Percentiles rank a stretch among this genome's conserved stretches.
Conservation (phyloP, 1,140 invertebrate genomes). For the Cyclina sinensis region DNA sequence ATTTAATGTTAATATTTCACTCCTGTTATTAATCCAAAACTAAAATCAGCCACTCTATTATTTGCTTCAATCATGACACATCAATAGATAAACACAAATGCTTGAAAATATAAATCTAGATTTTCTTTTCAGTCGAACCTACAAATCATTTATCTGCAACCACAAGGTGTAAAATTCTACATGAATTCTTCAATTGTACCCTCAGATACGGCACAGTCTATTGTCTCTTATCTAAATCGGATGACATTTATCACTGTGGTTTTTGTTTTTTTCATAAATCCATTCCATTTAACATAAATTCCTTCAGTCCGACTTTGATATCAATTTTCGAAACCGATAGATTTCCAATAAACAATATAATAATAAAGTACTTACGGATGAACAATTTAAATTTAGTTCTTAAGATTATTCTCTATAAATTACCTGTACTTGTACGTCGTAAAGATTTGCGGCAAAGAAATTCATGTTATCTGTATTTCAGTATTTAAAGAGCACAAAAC, state of each 20-base stretch:
- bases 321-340: conserved; percentile 54
- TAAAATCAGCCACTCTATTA: conserved; percentile 29
- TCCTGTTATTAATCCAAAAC: background rate
- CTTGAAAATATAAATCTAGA: conserved; percentile 45
- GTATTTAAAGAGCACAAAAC: conserved; percentile 1
- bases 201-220: background rate
- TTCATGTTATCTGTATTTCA: conserved; percentile 9
- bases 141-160: conserved; percentile 38
- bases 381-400: background rate
- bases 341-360: conserved; percentile 41
- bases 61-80: conserved; percentile 39
- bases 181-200: conserved; percentile 50
- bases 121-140: conserved; percentile 22
- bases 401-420: conserved; percentile 18
- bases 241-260: conserved; percentile 19
- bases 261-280: conserved; percentile 26
- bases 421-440: background rate
- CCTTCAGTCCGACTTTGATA: conserved; percentile 36
- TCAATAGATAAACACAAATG: conserved; percentile 34
- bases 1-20: conserved; percentile 23
- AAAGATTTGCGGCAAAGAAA: conserved; percentile 3
- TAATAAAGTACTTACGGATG: conserved; percentile 34
- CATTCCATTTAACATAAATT: conserved; percentile 34
- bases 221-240: conserved; percentile 23
- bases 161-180: conserved; percentile 57